phyloP scores from a whole-genome alignment of 2,888 invertebrate genomes.

The Zaprionus lineosus region DNA sequence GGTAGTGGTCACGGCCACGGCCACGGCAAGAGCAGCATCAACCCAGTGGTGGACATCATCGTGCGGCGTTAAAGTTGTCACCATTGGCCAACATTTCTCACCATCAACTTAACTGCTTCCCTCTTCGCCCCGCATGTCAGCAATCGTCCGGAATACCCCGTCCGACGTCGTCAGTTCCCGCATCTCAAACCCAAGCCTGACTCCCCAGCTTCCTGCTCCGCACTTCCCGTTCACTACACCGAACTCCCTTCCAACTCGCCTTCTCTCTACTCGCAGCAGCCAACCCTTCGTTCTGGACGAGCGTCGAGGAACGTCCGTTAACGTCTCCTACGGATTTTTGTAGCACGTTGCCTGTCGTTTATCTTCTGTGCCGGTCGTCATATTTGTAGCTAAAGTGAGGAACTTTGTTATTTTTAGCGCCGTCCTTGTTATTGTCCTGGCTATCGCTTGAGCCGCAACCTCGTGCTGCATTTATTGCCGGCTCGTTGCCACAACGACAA shows the following conservation, averaged over 20 bases:
- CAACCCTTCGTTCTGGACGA: constrained; percentile 3
- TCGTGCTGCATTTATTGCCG: constrained; percentile 3
- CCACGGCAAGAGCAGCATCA: background rate
- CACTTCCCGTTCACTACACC: no score
- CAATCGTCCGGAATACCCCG: no score
- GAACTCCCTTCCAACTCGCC: no score
- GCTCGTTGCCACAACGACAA: constrained; percentile 16
- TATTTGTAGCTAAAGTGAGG: constrained; percentile 74
- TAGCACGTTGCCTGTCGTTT: constrained; percentile 20
- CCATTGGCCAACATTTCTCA: constrained; percentile 61
- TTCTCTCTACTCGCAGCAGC: constrained; percentile 14
- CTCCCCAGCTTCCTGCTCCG: no score
- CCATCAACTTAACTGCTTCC: constrained; percentile 65
- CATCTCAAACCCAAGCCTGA: no score
- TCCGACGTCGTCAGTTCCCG: no score
- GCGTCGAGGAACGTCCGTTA: background rate
- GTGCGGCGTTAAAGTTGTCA: constrained; percentile 28
- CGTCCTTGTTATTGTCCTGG: constrained; percentile 41
- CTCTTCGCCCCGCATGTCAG: no score
- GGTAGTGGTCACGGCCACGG: no score
- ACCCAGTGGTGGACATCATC: constrained; percentile 12
- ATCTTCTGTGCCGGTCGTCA: constrained; percentile 45
- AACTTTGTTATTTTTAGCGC: constrained; percentile 71
- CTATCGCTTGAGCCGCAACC: constrained; percentile 19
- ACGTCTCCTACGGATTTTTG: constrained; percentile 3